phyloP scores from a whole-genome alignment of 2,888 invertebrate genomes.

The Tenthredo distinguenda region DNA sequence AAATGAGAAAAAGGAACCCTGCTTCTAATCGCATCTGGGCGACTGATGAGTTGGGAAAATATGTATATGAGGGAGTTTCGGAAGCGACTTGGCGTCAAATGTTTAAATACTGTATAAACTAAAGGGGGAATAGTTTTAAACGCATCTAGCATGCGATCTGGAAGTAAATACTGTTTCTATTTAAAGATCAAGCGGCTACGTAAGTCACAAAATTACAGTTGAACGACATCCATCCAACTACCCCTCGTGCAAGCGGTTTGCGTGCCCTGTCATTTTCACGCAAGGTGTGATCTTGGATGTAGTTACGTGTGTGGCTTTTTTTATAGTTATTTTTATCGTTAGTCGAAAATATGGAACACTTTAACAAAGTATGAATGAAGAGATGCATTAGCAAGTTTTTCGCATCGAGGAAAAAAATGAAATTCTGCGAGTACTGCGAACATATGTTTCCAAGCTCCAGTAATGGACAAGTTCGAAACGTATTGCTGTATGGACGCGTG shows the following conservation, averaged over 20 bases:
- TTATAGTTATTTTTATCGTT: neutral
- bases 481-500: no score
- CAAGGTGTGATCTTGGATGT: neutral
- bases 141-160: constrained; percentile 39
- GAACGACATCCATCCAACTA: neutral
- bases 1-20: neutral
- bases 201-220: constrained; percentile 27
- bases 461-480: neutral
- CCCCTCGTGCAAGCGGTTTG: neutral
- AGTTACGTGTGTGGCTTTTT: neutral
- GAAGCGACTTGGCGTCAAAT: neutral
- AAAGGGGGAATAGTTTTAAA: constrained; percentile 17
- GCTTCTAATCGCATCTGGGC: neutral
- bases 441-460: neutral
- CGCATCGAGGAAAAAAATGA: neutral
- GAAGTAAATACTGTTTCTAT: constrained; percentile 15
- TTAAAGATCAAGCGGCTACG: constrained; percentile 12
- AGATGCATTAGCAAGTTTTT: neutral
- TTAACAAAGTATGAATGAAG: neutral
- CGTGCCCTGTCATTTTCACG: constrained; percentile 32
- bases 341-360: neutral
- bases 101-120: constrained; percentile 28
- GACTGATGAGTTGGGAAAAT: neutral
- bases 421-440: neutral
- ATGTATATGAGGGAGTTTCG: neutral